Percentiles rank a stretch among this genome's conserved stretches.
phyloP scores from a whole-genome alignment of 2,888 invertebrate species.

The Patella ulyssiponensis region DNA sequence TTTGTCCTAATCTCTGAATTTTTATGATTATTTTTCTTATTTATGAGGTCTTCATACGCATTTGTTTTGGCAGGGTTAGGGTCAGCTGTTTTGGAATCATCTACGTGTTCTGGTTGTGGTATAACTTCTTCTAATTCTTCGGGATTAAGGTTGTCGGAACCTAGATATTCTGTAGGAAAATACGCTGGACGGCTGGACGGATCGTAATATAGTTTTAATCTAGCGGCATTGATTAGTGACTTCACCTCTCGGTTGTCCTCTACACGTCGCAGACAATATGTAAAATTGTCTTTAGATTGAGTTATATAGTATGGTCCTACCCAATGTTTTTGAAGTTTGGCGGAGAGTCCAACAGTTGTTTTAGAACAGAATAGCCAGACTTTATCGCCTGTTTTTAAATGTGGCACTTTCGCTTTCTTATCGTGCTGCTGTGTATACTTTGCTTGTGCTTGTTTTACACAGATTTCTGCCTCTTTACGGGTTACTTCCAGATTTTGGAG shows the following conservation, averaged over 20 bases:
- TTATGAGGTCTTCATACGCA: too few species aligned
- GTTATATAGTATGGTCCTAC: conserved; percentile 24
- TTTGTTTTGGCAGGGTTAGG: background rate
- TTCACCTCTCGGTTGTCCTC: background rate
- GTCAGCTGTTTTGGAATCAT: background rate
- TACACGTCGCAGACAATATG: conserved; percentile 9
- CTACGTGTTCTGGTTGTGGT: background rate
- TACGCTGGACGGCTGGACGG: background rate
- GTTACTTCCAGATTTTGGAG: conserved; percentile 12
- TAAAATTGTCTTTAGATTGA: conserved; percentile 27
- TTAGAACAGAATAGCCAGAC: conserved; percentile 23
- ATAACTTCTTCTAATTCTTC: background rate
- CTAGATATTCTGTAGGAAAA: background rate
- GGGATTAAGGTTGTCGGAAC: too few species aligned
- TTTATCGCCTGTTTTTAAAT: conserved; percentile 9
- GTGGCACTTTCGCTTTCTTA: conserved; percentile 14
- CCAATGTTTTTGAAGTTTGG: conserved; percentile 25
- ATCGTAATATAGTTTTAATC: conserved; percentile 19
- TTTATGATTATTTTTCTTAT: background rate
- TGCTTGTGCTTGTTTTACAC: conserved; percentile 5
- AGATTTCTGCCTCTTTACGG: conserved; percentile 11
- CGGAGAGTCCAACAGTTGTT: conserved; percentile 25
- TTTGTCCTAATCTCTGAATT: background rate
- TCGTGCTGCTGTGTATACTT: conserved; percentile 14
- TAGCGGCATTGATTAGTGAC: conserved; percentile 29